A percentile compares a stretch with the other conserved stretches of the same genome.
Evolutionary conservation across 1,140 invertebrate species (phyloP).

Genomic region (Ceratina calcarata): DNA sequence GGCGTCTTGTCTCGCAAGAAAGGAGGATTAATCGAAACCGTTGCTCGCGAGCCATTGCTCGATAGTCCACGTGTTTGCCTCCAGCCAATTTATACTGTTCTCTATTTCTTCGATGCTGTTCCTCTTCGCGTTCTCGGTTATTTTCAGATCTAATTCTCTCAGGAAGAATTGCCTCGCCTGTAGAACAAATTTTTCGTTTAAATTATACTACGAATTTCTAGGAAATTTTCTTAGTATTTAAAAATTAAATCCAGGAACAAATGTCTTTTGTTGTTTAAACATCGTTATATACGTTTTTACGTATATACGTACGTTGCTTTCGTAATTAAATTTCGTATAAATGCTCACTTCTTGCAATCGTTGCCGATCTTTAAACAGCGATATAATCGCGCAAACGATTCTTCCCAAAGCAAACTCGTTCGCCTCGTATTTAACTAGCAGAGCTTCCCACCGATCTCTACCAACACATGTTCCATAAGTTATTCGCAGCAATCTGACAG

Average conservation of each 20-base stretch:
- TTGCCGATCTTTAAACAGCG: constrained; percentile 27
- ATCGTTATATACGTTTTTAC: no score
- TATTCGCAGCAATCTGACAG: no score
- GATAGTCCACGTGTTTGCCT: constrained; percentile 9
- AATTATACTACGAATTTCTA: background rate
- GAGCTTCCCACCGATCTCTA: constrained; percentile 13
- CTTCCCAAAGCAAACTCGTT: constrained; percentile 14
- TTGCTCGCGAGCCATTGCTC: constrained; percentile 16
- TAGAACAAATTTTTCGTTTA: background rate
- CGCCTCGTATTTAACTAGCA: constrained; percentile 1
- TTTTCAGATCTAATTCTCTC: background rate
- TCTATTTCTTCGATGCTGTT: constrained; percentile 38
- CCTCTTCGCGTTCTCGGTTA: background rate
- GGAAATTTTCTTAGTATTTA: background rate
- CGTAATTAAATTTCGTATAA: background rate
- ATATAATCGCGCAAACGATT: constrained; percentile 6
- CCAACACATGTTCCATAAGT: no score
- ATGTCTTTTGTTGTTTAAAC: background rate
- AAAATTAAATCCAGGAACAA: no score
- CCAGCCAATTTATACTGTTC: constrained; percentile 33
- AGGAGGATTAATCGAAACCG: constrained; percentile 1
- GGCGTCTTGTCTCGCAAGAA: background rate
- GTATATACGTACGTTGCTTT: no score
- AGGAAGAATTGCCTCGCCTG: constrained; percentile 23
- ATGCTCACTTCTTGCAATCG: constrained; percentile 22